phyloP scores from a whole-genome alignment of 2,797 vertebrate species.

The Benthosema pterotum region DNA sequence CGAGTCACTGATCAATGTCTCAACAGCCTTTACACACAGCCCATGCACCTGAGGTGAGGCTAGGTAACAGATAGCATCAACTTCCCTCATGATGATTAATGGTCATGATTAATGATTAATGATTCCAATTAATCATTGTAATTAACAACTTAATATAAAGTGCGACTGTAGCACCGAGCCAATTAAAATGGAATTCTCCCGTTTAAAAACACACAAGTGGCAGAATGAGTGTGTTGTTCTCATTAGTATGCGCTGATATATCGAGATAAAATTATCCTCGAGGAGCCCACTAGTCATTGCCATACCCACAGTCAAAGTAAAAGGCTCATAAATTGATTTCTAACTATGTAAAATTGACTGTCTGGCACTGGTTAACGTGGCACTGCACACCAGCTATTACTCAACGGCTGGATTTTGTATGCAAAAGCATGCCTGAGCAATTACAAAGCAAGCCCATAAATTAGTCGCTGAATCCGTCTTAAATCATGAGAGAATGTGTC shows the following conservation, averaged over 20 bases:
- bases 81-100: conserved; percentile 55
- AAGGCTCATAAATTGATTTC: conserved; percentile 62
- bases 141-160: conserved; percentile 50
- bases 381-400: conserved; percentile 48
- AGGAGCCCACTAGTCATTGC: conserved; percentile 27
- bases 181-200: conserved; percentile 43
- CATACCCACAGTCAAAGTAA: conserved; percentile 43
- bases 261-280: conserved; percentile 33
- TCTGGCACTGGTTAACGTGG: conserved; percentile 36
- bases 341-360: conserved; percentile 62
- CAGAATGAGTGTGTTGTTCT: conserved; percentile 45
- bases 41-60: conserved; percentile 20
- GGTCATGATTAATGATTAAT: conserved; percentile 45
- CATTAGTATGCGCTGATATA: conserved; percentile 41
- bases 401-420: conserved; percentile 54
- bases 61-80: conserved; percentile 34
- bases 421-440: conserved; percentile 49
- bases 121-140: conserved; percentile 49
- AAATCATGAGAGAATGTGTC: conserved; percentile 64
- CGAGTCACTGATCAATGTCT: conserved; percentile 7
- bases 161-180: conserved; percentile 26
- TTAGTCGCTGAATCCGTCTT: conserved; percentile 62
- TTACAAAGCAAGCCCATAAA: conserved; percentile 69
- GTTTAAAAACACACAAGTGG: conserved; percentile 48
- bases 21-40: conserved; percentile 13